Base-by-base conservation (phyloP, 2,888 invertebrate genomes). In the Biston stratarius region DNA sequence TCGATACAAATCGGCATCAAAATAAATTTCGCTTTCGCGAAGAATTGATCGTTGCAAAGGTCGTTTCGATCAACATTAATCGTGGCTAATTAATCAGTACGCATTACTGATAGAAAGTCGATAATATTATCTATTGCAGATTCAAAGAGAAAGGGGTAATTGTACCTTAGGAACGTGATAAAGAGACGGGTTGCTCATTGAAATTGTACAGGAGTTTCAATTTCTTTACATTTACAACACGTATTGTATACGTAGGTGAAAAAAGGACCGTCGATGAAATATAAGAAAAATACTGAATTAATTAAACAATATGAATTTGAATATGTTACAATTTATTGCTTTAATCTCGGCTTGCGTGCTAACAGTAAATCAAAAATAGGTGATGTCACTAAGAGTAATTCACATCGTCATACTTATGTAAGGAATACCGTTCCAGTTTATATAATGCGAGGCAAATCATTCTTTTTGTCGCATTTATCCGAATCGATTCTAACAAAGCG, bases 1-100 rank as follows among this genome's bases (percentile, higher is more conserved):
- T 66, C 72, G 73, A 80, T 78, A 76, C 73, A 75, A 77, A 78
- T 78, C 69, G 69, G 75, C 74, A 77, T 67, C 63, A 74, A 78
- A 79, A 77, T 76, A 79, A 71, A 80, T 78, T 76, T 83, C 79
- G 83, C 84, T 86, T 87, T 87, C 83, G 82, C 80, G 73, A 79
- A 65, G 74, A 79, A 79, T 76, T 78, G 79, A 83, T 81, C 81
- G 77, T 78, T 82, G 72, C 75, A 77, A 83, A 85, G 85, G 84
- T 87, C 81, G 77, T 76, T 79, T 83, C 82, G 81, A 78, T 77
- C 74, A 77, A 84, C 85, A 84, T 79, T 85, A 89, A 92, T 91
- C 91, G 89, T 86, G 84, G 83, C 87, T 90, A 91, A 93, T 93
- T 92, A 92, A 93, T 92, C 91, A 86, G 87, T 88, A 87, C 89